These are phyloP conservation scores for Tinamus guttatus DNA, from an alignment of 2,113 vertebrate genomes.

Conservation along the genomic window DNA sequence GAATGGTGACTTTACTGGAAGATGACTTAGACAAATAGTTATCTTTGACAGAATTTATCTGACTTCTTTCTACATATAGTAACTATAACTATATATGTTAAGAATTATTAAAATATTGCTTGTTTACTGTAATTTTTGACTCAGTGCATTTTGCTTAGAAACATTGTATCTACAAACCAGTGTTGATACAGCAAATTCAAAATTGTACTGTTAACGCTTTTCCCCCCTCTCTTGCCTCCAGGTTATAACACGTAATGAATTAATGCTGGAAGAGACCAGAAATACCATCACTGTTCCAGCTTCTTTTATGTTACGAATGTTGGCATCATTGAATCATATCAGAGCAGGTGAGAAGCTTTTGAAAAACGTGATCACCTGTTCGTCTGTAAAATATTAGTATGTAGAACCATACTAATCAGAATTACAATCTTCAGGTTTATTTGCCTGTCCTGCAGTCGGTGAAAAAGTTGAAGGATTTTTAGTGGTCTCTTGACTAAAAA, in stretches of 20 bases:
- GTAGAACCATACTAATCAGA: background rate
- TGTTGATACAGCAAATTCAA: background rate
- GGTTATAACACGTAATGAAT: slow-evolving; percentile 97
- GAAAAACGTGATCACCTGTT: background rate
- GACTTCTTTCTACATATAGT: background rate
- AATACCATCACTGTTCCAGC: slow-evolving; percentile 99
- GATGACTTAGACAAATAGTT: background rate
- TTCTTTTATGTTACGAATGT: slow-evolving; percentile 98
- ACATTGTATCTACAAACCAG: background rate
- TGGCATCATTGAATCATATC: slow-evolving; percentile 96
- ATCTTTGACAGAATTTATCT: background rate
- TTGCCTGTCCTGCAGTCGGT: background rate
- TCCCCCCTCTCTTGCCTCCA: slow-evolving; percentile 39
- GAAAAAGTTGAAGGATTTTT: background rate
- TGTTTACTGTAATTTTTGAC: background rate
- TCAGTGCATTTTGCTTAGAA: background rate
- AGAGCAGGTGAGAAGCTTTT: slow-evolving; percentile 87
- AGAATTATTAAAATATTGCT: background rate
- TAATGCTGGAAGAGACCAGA: slow-evolving; percentile 97
- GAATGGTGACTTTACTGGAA: background rate
- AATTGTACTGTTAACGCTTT: background rate
- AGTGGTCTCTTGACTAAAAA: background rate
- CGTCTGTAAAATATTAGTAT: background rate
- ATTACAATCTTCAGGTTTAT: background rate
- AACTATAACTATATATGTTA: background rate